Conservation (phyloP, 2,797 vertebrate genomes). For the Bryconaethiops microstoma region DNA sequence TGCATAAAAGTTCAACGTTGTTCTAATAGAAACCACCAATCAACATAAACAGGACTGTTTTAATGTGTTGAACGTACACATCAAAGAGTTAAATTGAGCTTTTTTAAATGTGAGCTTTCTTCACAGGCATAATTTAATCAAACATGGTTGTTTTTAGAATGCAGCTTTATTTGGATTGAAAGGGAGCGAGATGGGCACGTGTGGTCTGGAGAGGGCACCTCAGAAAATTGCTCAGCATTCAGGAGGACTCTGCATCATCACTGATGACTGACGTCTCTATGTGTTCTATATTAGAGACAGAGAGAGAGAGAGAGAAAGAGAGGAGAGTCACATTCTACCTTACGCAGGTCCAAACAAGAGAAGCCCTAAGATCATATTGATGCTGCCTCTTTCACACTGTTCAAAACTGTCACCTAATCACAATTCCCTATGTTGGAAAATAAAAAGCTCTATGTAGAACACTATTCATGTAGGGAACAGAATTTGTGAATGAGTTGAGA, state of each 20-base stretch:
- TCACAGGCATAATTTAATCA: too few species aligned
- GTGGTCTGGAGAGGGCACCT: not conserved
- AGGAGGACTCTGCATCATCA: conserved; percentile 59
- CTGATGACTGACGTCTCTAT: conserved; percentile 63
- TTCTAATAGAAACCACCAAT: too few species aligned
- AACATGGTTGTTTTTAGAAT: conserved; percentile 15
- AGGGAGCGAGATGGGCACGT: not conserved
- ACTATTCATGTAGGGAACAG: too few species aligned
- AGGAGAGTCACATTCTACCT: conserved; percentile 9
- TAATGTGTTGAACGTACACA: too few species aligned
- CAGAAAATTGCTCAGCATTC: conserved; percentile 6
- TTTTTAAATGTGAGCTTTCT: too few species aligned
- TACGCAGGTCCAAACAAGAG: not conserved
- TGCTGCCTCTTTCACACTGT: not conserved
- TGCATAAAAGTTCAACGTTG: too few species aligned
- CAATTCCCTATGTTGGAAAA: too few species aligned
- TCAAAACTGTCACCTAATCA: too few species aligned
- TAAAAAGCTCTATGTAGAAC: too few species aligned
- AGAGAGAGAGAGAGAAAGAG: not conserved
- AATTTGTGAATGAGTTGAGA: too few species aligned
- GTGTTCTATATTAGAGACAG: conserved; percentile 43
- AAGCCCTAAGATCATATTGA: not conserved
- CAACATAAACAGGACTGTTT: too few species aligned
- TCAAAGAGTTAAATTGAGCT: too few species aligned
- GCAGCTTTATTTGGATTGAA: conserved; percentile 45